A percentile compares a stretch with the other conserved stretches of the same genome.
Evolutionary conservation across 2,113 vertebrate genomes (phyloP).

Genomic region (Oryzias woworae): DNA sequence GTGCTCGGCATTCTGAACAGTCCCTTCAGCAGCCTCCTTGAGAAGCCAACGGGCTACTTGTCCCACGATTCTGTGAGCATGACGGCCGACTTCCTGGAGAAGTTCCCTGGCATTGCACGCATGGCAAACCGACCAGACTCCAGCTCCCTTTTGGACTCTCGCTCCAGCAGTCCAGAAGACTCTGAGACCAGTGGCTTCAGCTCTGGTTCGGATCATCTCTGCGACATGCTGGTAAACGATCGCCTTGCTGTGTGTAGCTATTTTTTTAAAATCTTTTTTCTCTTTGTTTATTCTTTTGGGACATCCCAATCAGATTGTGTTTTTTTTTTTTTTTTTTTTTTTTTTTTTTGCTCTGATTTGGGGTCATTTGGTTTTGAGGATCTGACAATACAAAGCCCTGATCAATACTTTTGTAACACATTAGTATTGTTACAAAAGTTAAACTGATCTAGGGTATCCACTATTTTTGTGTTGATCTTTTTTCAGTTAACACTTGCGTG

Average conservation of each 20-base stretch:
- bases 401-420: too few relatives aligned
- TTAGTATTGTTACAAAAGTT: too few relatives aligned
- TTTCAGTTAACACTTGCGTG: too few relatives aligned
- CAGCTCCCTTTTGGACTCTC: conserved; percentile 89
- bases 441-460: too few relatives aligned
- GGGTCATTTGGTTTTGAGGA: too few relatives aligned
- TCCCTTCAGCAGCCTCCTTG: conserved; percentile 83
- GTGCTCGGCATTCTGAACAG: conserved; percentile 85
- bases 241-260: not conserved
- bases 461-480: too few relatives aligned
- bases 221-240: conserved; percentile 76
- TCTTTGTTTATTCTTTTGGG: not conserved
- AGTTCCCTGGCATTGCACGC: conserved; percentile 83
- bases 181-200: conserved; percentile 98
- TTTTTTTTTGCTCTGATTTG: too few relatives aligned
- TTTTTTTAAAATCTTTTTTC: too few relatives aligned
- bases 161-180: conserved; percentile 96
- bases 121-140: conserved; percentile 86
- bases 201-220: conserved; percentile 96
- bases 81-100: conserved; percentile 87
- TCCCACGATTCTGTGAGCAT: conserved; percentile 86
- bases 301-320: too few relatives aligned
- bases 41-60: conserved; percentile 80
- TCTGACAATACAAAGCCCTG: too few relatives aligned
- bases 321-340: too few relatives aligned